phyloP scores from a whole-genome alignment of 2,797 vertebrate genomes.

The Zenarchopterus dispar region DNA sequence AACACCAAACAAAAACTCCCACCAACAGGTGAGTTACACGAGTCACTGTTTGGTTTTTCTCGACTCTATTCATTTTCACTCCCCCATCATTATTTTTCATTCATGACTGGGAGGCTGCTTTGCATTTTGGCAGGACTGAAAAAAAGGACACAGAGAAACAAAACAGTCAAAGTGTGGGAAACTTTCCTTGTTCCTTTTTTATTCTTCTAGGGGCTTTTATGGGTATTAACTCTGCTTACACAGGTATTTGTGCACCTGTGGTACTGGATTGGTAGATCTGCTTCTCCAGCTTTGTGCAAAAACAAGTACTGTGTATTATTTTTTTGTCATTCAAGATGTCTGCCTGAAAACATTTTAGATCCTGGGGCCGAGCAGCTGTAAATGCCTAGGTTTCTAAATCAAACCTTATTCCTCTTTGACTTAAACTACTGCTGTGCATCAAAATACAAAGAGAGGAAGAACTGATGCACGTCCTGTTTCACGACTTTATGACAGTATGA shows the following conservation, averaged over 20 bases:
- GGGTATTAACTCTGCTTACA: constrained; percentile 80
- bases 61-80: constrained; percentile 46
- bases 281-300: constrained; percentile 64
- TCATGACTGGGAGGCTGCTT: constrained; percentile 78
- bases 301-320: constrained; percentile 58
- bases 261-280: constrained; percentile 69
- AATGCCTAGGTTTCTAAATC: constrained; percentile 41
- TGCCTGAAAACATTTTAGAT: constrained; percentile 58
- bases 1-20: constrained; percentile 82
- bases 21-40: constrained; percentile 85
- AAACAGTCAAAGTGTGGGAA: constrained; percentile 85
- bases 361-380: constrained; percentile 43
- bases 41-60: constrained; percentile 81
- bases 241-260: constrained; percentile 84
- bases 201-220: constrained; percentile 79
- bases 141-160: constrained; percentile 74
- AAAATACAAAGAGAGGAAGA: constrained; percentile 9
- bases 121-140: constrained; percentile 75
- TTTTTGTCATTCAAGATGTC: constrained; percentile 50
- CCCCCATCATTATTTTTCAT: constrained; percentile 63
- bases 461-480: constrained; percentile 11
- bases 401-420: constrained; percentile 22
- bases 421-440: constrained; percentile 18
- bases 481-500: constrained; percentile 2
- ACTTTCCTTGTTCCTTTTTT: constrained; percentile 74